Evolutionary conservation across 2,888 invertebrate genomes (phyloP).

Genomic region (Nudaria mundana): DNA sequence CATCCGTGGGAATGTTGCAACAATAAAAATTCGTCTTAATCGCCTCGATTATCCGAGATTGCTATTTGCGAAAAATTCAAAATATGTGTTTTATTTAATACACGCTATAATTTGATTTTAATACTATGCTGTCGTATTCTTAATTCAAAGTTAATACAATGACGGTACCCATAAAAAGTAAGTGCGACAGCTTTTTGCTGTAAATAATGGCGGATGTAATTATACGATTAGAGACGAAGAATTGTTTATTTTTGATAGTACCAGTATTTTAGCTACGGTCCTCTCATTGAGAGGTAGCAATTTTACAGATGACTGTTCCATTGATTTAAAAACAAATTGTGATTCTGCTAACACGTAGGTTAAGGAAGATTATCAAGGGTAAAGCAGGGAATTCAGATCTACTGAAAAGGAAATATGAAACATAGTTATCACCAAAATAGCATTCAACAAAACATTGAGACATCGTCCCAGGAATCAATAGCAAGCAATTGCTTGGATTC

Average conservation of each 20-base stretch:
- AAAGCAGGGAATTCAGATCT: not conserved
- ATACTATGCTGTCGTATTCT: constrained; percentile 23
- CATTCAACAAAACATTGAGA: constrained; percentile 26
- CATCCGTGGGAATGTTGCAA: constrained; percentile 68
- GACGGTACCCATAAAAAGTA: constrained; percentile 29
- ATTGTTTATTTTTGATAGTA: constrained; percentile 31
- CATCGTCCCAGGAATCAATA: constrained; percentile 33
- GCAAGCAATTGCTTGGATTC: constrained; percentile 23
- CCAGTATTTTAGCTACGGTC: constrained; percentile 37
- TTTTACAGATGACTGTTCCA: constrained; percentile 31
- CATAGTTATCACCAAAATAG: too few species aligned
- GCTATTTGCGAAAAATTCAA: constrained; percentile 60
- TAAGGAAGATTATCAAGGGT: not conserved
- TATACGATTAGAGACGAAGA: constrained; percentile 41
- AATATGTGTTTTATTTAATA: constrained; percentile 40
- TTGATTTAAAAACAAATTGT: constrained; percentile 7
- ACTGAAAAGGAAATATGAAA: not conserved
- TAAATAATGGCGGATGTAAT: constrained; percentile 61
- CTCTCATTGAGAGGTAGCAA: constrained; percentile 32
- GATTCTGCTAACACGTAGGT: not conserved
- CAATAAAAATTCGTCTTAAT: constrained; percentile 57
- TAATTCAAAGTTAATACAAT: constrained; percentile 47
- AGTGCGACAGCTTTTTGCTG: constrained; percentile 47
- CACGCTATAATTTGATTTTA: constrained; percentile 27
- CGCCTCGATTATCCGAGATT: constrained; percentile 52